Base-by-base conservation (phyloP, 2,113 vertebrate species). In the Cryptomyrus ogoouensis region DNA sequence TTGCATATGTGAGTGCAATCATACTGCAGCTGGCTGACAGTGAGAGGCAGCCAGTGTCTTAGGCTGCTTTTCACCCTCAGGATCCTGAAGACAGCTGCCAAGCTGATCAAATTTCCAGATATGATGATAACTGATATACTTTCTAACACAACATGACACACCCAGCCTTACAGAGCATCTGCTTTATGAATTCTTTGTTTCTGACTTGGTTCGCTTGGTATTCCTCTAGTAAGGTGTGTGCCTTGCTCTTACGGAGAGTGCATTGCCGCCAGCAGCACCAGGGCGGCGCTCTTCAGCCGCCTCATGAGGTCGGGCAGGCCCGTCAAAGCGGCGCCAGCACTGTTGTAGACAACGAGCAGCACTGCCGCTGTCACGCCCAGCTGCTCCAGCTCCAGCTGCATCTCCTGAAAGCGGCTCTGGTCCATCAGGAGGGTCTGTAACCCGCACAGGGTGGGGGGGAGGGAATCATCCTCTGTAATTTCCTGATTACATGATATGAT, bases 391-490 rank as follows among this genome's bases (percentile, higher is more conserved):
- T 98, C 96, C 89, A 95, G 92, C 93, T 99, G 97, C 89, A 99
- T 96, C 93, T 99, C 97, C 93, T 97, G 96, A 90, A 99, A 99
- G 44, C 98, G 97, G 0, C 92, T 91, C 92, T 98, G 97, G 93
- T 99, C 98, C 98, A 99, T 98, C 83, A 99, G 89, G 90, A 99
- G 89, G 0, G 98, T 98, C 98, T 99, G 91, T 2, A 47, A 62
- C 35, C 39, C 35, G 6, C 49, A 62, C 24, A 49, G 52, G 50
- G 10, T 15, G 66, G 56, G 44, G 3, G 52, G 42, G 12, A 24
- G 15, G 5, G 0, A 2, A 47, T 53, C 58, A 91, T 39, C 89
- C 58, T n/a, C 0, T 0, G 35, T 52, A 12, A 47, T 91, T 77
- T 87, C 66, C 89, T 87, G 84, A 47, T 87, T 53, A 77, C 66